Evolutionary conservation across 2,797 vertebrate genomes (phyloP).

Genomic region (Sebastiscus tertius): DNA sequence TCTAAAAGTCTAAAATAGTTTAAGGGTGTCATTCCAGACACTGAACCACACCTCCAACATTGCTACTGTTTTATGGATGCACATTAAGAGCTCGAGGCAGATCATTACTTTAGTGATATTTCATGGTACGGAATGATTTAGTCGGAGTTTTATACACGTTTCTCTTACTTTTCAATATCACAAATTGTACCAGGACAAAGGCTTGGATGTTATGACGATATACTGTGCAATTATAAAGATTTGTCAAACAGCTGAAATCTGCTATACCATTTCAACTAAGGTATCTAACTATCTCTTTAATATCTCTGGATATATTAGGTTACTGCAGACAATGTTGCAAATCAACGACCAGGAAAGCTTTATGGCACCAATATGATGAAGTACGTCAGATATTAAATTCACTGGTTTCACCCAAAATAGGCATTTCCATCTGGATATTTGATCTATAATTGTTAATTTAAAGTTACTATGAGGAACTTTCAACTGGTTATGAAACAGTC

Average conservation of each 20-base stretch:
- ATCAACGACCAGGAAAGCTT: not conserved
- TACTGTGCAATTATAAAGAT: not conserved
- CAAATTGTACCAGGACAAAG: not conserved
- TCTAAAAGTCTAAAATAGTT: not conserved
- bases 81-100: not conserved
- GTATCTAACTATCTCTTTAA: not conserved
- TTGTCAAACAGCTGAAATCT: not conserved
- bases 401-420: too few species aligned
- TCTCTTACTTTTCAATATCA: not conserved
- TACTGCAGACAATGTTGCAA: not conserved
- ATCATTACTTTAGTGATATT: not conserved
- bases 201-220: not conserved
- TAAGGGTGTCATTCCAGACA: slow-evolving; percentile 1
- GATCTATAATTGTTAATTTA: not conserved
- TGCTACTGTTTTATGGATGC: not conserved
- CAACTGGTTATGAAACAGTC: not conserved
- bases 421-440: not conserved
- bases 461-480: not conserved
- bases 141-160: not conserved
- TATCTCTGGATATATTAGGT: not conserved
- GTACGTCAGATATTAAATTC: not conserved
- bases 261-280: not conserved
- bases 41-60: not conserved
- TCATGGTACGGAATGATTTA: not conserved
- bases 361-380: not conserved